Evolutionary conservation across 2,888 invertebrate species (phyloP).

Genomic region (Drosophila paracracens): DNA sequence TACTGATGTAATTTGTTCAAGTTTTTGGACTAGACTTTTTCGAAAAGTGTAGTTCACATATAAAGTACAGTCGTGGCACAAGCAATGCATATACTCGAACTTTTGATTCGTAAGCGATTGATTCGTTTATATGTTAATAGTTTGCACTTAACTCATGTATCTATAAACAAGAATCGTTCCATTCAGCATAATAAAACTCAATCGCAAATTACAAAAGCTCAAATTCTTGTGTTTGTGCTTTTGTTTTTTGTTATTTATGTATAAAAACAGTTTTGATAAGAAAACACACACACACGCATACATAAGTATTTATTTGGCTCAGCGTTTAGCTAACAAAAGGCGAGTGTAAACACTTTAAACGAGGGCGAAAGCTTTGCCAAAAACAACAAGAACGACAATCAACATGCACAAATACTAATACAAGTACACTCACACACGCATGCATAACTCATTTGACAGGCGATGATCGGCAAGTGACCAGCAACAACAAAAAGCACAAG

Average conservation of each 20-base stretch:
- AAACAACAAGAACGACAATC: conserved; percentile 24
- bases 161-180: neutral
- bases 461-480: conserved; percentile 47
- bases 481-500: conserved; percentile 26
- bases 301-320: conserved; percentile 19
- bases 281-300: conserved; percentile 10
- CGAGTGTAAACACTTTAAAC: conserved; percentile 19
- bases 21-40: conserved; percentile 30
- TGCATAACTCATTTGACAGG: conserved; percentile 36
- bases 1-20: conserved; percentile 18
- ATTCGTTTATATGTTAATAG: neutral
- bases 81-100: neutral
- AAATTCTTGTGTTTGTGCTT: neutral
- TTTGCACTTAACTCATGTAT: neutral
- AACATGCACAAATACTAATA: conserved; percentile 11
- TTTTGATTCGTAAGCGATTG: neutral
- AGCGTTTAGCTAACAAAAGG: conserved; percentile 42
- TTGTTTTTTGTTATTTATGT: neutral
- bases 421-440: conserved; percentile 1
- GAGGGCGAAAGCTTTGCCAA: conserved; percentile 31
- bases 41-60: conserved; percentile 37
- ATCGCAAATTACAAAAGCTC: conserved; percentile 1
- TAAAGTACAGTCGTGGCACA: conserved; percentile 47
- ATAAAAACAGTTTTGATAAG: conserved; percentile 34
- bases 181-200: neutral